Conservation (phyloP, 2,888 invertebrate species). For the Pandemis cinnamomeana region DNA sequence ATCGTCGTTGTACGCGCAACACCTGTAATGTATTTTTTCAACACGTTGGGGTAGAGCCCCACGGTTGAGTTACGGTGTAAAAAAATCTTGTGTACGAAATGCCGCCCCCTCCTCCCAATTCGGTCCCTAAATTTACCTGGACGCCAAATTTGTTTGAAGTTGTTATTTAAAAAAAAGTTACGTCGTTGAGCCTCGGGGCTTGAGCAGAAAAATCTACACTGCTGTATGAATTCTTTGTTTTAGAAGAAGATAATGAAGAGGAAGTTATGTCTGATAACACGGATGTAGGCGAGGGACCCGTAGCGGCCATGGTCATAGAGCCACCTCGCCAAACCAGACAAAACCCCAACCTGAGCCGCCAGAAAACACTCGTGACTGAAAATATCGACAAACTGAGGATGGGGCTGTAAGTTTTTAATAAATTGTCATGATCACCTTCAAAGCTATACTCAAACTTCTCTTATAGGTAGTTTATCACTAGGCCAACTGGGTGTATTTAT, state of each 20-base stretch:
- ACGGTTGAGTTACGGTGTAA: background rate
- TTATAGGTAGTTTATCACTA: too few relatives aligned
- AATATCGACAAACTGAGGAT: conserved; percentile 61
- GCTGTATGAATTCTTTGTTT: conserved; percentile 14
- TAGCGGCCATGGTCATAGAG: conserved; percentile 46
- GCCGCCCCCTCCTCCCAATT: background rate
- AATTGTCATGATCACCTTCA: background rate
- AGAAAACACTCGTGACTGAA: conserved; percentile 66
- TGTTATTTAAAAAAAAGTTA: background rate
- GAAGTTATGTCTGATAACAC: conserved; percentile 18
- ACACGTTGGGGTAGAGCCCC: background rate
- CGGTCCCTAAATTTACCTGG: background rate
- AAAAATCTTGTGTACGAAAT: background rate
- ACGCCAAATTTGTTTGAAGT: too few relatives aligned
- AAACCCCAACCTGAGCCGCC: conserved; percentile 71
- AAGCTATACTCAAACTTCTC: too few relatives aligned
- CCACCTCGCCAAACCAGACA: conserved; percentile 69
- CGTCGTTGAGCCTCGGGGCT: too few relatives aligned
- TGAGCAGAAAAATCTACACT: too few relatives aligned
- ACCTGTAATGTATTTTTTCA: background rate
- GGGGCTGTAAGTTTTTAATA: conserved; percentile 65
- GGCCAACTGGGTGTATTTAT: too few relatives aligned
- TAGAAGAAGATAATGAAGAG: conserved; percentile 23
- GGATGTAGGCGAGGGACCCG: conserved; percentile 14
- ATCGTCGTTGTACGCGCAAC: background rate